phyloP scores from a whole-genome alignment of 2,797 vertebrate genomes.

The Anguilla megastoma region DNA sequence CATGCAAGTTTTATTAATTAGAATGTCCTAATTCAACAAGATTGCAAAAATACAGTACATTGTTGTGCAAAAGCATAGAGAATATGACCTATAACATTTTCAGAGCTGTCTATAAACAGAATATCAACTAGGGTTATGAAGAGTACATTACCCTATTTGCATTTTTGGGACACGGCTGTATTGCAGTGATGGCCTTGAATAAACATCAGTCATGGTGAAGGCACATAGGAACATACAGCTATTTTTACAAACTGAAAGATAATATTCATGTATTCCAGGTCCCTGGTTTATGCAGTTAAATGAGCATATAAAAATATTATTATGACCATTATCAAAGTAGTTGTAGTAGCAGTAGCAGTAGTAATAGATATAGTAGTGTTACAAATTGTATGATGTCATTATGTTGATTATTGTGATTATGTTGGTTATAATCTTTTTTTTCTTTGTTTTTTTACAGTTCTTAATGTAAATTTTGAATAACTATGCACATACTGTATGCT shows the following conservation, averaged over 20 bases:
- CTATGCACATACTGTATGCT: slow-evolving; percentile 70
- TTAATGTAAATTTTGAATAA: slow-evolving; percentile 53
- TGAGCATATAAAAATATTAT: slow-evolving; percentile 49
- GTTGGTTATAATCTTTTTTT: slow-evolving; percentile 59
- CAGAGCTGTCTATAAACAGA: slow-evolving; percentile 5
- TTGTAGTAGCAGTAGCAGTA: slow-evolving; percentile 51
- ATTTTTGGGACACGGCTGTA: neutral
- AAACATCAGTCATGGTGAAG: slow-evolving; percentile 6
- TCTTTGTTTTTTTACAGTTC: slow-evolving; percentile 58
- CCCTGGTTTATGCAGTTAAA: slow-evolving; percentile 6
- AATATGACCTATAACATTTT: neutral
- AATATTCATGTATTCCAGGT: neutral
- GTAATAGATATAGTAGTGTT: slow-evolving; percentile 59
- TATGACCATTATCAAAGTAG: slow-evolving; percentile 42
- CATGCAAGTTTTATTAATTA: neutral
- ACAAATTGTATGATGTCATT: slow-evolving; percentile 43
- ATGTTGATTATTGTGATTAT: slow-evolving; percentile 59
- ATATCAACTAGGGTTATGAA: slow-evolving; percentile 10
- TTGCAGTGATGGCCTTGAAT: neutral
- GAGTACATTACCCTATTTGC: neutral
- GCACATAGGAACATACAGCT: slow-evolving; percentile 5
- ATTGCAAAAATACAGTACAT: neutral
- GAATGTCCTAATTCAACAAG: neutral
- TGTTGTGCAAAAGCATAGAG: neutral
- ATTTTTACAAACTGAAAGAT: neutral